Base-by-base conservation (phyloP, 2,797 vertebrate species). In the Gouania willdenowi region DNA sequence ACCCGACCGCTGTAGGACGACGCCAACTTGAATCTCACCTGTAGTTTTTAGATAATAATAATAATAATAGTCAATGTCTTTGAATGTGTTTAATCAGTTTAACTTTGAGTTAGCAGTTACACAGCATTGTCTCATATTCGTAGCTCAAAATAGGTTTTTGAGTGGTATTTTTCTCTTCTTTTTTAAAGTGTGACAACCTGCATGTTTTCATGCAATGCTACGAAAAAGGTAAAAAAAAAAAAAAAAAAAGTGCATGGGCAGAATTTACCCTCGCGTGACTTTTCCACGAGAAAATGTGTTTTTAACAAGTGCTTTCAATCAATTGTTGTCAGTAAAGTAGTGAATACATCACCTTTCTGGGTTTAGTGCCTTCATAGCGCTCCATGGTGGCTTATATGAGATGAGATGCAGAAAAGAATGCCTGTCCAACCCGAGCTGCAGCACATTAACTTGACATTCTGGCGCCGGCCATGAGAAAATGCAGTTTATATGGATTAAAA, bases 1-100 rank as follows among this genome's bases (percentile, higher is more conserved):
- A 98, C 91, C 0, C 96, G 85, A 0, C 95, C 94, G 0, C 95
- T 98, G 86, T 93, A 94, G 3, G 94, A 89, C 0, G 96, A 98
- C 0, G 93, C 94, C 38, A 98, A 90, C 67, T 93, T 94, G 81
- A 98, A 98, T 57, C 96, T 84, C 31, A 98, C 83, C 83, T 86
- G 42, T 2, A 15, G 44, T 59, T 54, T 41, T 1, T 16, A 30
- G 23, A 13, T n/a, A n/a, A n/a, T n/a, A n/a, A n/a, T n/a, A n/a
- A n/a, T n/a, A n/a, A n/a, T n/a, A n/a, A n/a, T n/a, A n/a, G n/a
- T n/a, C n/a, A n/a, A n/a, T n/a, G n/a, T n/a, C n/a, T n/a, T n/a
- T n/a, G n/a, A n/a, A n/a, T n/a, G n/a, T n/a, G n/a, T n/a, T n/a
- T n/a, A n/a, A n/a, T n/a, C n/a, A n/a, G n/a, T n/a, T 16, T 30